A percentile compares a stretch with the other conserved stretches of the same genome.
Conservation (phyloP, 2,888 invertebrate species). For the Nudaria mundana region DNA sequence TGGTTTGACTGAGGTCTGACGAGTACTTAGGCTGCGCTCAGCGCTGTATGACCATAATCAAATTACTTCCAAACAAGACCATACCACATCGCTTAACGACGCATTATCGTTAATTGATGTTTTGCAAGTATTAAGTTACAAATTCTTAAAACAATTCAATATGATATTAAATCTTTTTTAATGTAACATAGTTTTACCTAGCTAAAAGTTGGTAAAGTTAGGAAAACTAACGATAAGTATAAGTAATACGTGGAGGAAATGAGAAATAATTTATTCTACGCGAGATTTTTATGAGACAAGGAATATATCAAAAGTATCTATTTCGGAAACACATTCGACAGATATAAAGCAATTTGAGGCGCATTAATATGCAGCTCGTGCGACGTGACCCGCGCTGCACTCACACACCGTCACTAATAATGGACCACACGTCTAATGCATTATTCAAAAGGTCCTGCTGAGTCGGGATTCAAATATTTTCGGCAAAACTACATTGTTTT, state of each 20-base stretch:
- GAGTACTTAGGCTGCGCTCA: conserved; percentile 16
- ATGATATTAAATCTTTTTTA: not conserved
- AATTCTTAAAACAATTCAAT: too few species aligned
- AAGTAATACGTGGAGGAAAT: conserved; percentile 8
- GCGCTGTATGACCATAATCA: conserved; percentile 39
- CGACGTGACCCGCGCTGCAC: conserved; percentile 50
- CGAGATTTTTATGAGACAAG: conserved; percentile 34
- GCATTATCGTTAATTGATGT: conserved; percentile 47
- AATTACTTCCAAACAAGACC: conserved; percentile 54
- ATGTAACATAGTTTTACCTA: not conserved
- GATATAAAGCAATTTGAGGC: conserved; percentile 56
- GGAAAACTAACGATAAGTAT: conserved; percentile 7
- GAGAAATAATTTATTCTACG: conserved; percentile 25
- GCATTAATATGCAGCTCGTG: conserved; percentile 78
- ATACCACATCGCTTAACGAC: conserved; percentile 66
- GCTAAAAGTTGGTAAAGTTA: conserved; percentile 3
- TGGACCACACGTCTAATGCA: conserved; percentile 62
- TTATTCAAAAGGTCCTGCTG: conserved; percentile 66
- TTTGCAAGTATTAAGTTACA: conserved; percentile 28
- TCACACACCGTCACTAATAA: conserved; percentile 62
- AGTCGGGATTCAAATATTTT: conserved; percentile 58
- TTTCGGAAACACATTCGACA: conserved; percentile 53
- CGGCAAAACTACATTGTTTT: conserved; percentile 36
- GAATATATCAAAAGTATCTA: conserved; percentile 49
- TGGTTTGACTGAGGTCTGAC: conserved; percentile 28